Evolutionary conservation across 30 jellyfish, hydroid and myxozoan genomes (phyloP), one percentile per base, ranked within the genome.

Genomic region (Cassiopea xamachana): DNA sequence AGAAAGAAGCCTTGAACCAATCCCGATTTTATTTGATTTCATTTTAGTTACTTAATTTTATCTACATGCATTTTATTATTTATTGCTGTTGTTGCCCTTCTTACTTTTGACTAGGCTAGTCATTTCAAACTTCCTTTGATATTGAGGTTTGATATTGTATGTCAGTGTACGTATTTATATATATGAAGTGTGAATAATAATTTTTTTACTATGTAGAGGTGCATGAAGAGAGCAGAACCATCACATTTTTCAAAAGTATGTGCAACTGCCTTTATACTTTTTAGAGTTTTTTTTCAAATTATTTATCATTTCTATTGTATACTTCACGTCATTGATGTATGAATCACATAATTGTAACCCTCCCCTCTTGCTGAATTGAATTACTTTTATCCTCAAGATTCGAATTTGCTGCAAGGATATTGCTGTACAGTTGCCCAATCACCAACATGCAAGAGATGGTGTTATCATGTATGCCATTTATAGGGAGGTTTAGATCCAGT

Each of bases 391-490:
- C 64, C 43, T 58, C 13, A 3, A 84, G 92, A 51, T 47, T 50
- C 83, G 43, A 62, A 61, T 70, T 14, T 73, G 48, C 55, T 84
- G 50, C 67, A 55, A 84, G 92, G 83, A 46, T 85, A 84, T 27
- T 84, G 92, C 69, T 84, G 92, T 71, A 73, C 83, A 19, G 74
- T 84, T n/a, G 92, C 92, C 15, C 58, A 13, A 0, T 84, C 92
- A 50, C 27, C 9, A 39, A 73, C 92, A 1, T 84, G 92, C 92
- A 47, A 58, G 44, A 48, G 84, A 12, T 84, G 92, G 92, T 84
- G 92, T 60, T 45, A 73, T 18, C 92, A 79, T 9, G 92, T 84
- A 84, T 84, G 75, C 68, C 7, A 55, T 10, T 55, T 27, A 27
- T 27, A 27, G 39, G 39, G 39, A 27, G 39, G 39, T 27, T 27